phyloP scores from a whole-genome alignment of 92 coral and sea anemone genomes.

The Micromussa lordhowensis region DNA sequence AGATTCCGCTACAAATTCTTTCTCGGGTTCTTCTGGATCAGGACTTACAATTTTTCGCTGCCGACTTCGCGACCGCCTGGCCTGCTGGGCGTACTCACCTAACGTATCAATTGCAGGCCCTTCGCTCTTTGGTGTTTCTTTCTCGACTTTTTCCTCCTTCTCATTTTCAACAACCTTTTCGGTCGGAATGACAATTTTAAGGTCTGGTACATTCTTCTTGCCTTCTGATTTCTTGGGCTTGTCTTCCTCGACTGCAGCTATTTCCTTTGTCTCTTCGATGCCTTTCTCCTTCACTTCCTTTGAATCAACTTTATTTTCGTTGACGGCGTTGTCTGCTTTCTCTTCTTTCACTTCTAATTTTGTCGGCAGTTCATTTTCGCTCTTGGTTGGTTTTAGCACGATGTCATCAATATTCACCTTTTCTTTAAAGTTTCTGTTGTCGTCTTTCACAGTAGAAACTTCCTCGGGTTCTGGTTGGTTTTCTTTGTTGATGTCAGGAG shows the following conservation, averaged over 20 bases:
- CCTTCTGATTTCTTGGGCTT: background rate
- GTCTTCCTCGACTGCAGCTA: background rate
- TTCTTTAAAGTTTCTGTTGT: conserved; percentile 37
- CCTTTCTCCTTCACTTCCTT: background rate
- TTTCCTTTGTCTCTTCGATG: background rate
- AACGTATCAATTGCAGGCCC: conserved; percentile 81
- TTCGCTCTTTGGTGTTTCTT: conserved; percentile 50
- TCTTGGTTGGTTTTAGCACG: conserved; percentile 13
- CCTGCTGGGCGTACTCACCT: conserved; percentile 88
- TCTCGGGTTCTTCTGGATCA: conserved; percentile 78
- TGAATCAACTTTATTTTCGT: background rate
- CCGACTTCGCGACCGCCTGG: conserved; percentile 85
- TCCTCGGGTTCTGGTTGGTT: conserved; percentile 24
- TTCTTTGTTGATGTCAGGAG: conserved; percentile 66
- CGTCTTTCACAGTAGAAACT: conserved; percentile 31
- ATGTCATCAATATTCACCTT: conserved; percentile 44
- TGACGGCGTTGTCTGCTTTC: background rate
- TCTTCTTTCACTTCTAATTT: background rate
- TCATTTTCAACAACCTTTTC: conserved; percentile 23
- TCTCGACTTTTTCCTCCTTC: conserved; percentile 34
- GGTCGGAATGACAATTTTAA: conserved; percentile 2
- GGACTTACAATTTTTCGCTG: conserved; percentile 85
- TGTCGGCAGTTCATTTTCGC: background rate
- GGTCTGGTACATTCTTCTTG: background rate
- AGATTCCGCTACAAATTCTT: conserved; percentile 48